Base-by-base conservation (phyloP, 2,888 invertebrate species). In the Neria commutata region DNA sequence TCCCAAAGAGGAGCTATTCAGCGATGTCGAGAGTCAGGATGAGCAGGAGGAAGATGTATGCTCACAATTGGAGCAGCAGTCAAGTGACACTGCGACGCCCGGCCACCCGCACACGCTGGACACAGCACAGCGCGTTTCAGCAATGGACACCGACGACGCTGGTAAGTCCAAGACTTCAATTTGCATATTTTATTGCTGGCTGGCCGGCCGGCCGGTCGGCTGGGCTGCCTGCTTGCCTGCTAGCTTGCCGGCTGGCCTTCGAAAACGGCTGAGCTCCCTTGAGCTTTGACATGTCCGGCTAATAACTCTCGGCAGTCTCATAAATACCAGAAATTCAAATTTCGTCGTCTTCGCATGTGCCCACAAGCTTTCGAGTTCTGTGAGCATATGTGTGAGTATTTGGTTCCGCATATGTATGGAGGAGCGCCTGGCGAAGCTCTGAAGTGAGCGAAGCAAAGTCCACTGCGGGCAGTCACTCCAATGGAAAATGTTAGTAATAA, bases 271-370 rank as follows among this genome's bases (percentile, higher is more conserved):
- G 17, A 49, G 50, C 33, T 46, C 59, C 29, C 37, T 37, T 23
- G 33, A 29, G 46, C 45, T 56, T 68, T 60, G 56, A 68, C 75
- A 74, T 77, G 76, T 76, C 73, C 76, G 73, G 77, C 77, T 77
- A 77, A 77, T 77, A 77, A 77, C 77, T 77, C 76, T 77, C 76
- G 74, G 70, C 77, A 73, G 76, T 75, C 77, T 77, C 77, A 76
- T 77, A 77, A 77, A 77, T 77, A 76, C 70, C 70, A 69, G n/a
- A n/a, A 75, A 77, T 70, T 70, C 63, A 63, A 67, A 68, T 73
- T 72, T 66, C 65, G 56, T 40, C 58, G 59, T 53, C 58, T 16
- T 40, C 54, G 17, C 19, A n/a, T n/a, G n/a, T n/a, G n/a, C n/a
- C n/a, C n/a, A n/a, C n/a, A n/a, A n/a, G n/a, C n/a, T n/a, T n/a